Evolutionary conservation across 2,113 vertebrate genomes (phyloP).

Genomic region (Hydrochoerus hydrochaeris): DNA sequence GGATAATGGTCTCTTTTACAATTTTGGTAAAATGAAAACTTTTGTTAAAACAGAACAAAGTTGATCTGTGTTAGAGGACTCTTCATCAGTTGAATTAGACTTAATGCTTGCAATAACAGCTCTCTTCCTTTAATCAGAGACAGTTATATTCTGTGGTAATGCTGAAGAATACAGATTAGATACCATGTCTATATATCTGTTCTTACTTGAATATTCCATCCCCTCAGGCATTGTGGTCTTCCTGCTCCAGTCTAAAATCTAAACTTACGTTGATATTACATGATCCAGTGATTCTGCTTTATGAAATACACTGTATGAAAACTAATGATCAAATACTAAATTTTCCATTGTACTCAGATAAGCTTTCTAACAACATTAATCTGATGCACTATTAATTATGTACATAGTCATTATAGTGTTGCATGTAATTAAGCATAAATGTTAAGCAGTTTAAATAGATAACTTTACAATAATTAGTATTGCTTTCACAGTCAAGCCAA

Average conservation of each 20-base stretch:
- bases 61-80: neutral
- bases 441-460: conserved; percentile 39
- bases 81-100: neutral
- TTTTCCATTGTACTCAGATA: conserved; percentile 59
- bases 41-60: neutral
- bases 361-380: conserved; percentile 65
- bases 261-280: neutral
- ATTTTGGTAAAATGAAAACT: neutral
- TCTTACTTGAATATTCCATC: neutral
- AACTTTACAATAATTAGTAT: conserved; percentile 59
- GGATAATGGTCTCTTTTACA: neutral
- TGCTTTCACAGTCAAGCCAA: neutral
- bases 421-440: conserved; percentile 61
- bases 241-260: neutral
- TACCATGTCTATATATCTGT: neutral
- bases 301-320: neutral
- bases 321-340: conserved; percentile 25
- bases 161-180: neutral
- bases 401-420: conserved; percentile 36
- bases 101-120: neutral
- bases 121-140: neutral
- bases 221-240: neutral
- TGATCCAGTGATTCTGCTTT: neutral
- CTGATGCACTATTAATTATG: conserved; percentile 63
- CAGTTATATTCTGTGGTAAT: neutral